Base-by-base conservation (phyloP, 1,140 invertebrate species). In the Drosophila malerkotliana region DNA sequence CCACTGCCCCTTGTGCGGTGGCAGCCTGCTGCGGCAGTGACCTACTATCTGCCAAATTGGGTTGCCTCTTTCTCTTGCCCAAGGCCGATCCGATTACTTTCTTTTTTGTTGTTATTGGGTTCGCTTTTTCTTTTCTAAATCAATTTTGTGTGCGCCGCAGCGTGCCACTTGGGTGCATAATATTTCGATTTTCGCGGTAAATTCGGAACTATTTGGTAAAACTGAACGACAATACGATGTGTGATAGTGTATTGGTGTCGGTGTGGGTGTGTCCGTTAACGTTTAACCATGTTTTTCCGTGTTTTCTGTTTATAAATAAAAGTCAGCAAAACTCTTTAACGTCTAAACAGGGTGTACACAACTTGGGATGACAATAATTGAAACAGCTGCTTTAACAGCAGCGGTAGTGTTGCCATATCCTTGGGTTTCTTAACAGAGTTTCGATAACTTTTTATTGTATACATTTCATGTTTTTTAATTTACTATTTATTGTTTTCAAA, bases 61-160 rank as follows among this genome's bases (percentile, higher is more conserved):
- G 72, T 85, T 73, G 67, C 63, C 45, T 12, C 37, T 18, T 18
- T 47, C 58, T 21, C 21, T 21, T 45, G 55, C 18, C 74, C 69
- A 81, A 87, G 68, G 80, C 76, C 71, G 82, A 74, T 47, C 52
- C 49, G 30, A 74, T 62, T 66, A 87, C 81, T 85, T 85, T 85
- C 81, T 85, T 87, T 76, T 69, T 75, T 75, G 34, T 67, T 58
- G 52, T 58, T 67, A 47, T 67, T 51, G 39, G 32, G 37, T 26
- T 26, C 21, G 60, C 60, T 67, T 67, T 57, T 41, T 49, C 18
- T 39, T 71, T 58, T 67, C 26, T 63, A 63, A 76, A 72, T 83
- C 61, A 82, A 84, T 82, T 82, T 81, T 74, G 61, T 37, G 26
- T 44, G 41, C 15, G 41, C 15, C 49, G 52, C 45, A 59, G 66